Percentiles rank a stretch among this genome's conserved stretches.
Evolutionary conservation across 2,797 vertebrate genomes (phyloP).

Genomic region (Pseudochaenichthys georgianus): DNA sequence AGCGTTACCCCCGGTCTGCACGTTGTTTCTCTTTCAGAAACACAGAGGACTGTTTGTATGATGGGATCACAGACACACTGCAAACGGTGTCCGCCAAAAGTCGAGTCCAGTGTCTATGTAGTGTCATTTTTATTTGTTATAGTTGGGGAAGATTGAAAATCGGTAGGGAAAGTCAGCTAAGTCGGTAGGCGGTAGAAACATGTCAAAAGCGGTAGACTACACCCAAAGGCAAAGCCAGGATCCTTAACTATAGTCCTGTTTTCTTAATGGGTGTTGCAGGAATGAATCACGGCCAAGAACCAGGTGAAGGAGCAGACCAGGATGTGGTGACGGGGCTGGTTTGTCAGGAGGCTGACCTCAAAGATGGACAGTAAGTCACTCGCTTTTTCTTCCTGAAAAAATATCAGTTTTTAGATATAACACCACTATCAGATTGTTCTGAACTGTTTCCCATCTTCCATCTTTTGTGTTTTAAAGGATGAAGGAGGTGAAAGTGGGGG

Average conservation of each 20-base stretch:
- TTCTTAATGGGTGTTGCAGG: conserved; percentile 18
- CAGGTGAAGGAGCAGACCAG: conserved; percentile 13
- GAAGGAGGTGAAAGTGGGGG: conserved; percentile 84
- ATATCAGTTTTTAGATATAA: background rate
- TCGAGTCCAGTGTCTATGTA: no score
- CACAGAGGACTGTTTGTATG: no score
- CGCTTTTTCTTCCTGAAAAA: background rate
- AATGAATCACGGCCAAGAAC: conserved; percentile 41
- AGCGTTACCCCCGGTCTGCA: no score
- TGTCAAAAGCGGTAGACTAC: no score
- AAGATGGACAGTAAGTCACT: conserved; percentile 89
- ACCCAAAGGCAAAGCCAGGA: background rate
- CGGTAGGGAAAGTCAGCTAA: no score
- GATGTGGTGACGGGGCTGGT: conserved; percentile 79
- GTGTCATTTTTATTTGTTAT: no score
- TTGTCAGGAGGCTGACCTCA: conserved; percentile 85
- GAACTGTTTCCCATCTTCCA: background rate
- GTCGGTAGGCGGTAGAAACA: no score
- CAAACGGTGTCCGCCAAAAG: no score
- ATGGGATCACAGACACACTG: no score
- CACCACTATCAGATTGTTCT: background rate
- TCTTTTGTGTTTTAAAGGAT: conserved; percentile 80
- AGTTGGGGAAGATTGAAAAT: no score
- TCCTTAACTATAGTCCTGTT: background rate
- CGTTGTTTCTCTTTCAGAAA: no score